Evolutionary conservation across 1,140 invertebrate genomes (phyloP), one percentile per base, ranked within the genome.

Genomic region (Cydia pomonella): DNA sequence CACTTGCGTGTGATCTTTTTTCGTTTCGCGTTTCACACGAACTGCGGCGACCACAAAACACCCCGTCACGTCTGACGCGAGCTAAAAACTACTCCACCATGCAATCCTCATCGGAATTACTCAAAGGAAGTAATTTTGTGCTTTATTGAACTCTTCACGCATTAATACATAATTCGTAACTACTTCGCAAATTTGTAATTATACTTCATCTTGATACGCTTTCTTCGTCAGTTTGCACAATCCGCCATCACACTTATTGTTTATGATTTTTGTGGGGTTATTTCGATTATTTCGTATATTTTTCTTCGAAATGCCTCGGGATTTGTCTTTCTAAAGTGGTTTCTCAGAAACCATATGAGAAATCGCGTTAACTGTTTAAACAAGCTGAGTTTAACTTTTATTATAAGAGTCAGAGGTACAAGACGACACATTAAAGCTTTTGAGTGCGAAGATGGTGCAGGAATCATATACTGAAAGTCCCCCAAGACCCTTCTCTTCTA

Each of bases 131-230:
- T 87, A 83, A 87, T 88, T 87, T 85, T 84, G 83, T 86, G 82
- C 82, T 84, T 85, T 88, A 90, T 88, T 86, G 77, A 82, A 69
- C 84, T 85, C 78, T 87, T 82, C 83, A 82, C 78, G 85, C 81
- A 73, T 41, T 69, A 69, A 69, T 69, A 69, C 64, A 69, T 69
- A 69, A 83, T 83, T 87, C 79, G 79, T 83, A 44, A 44, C 41
- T 44, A 44, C 59, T 77, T 77, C 53, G 53, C 6, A 59, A 59
- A 59, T 23, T 23, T 76, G 74, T 84, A 84, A 86, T 86, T 85
- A 84, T 79, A 77, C 75, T 81, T 80, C 78, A 73, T 78, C 66
- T 53, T 78, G 82, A 80, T 80, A 88, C 84, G 86, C 84, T 88
- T 87, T 88, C 84, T 80, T 84, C 69, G 77, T 50, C 75, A 73